A percentile compares a stretch with the other conserved stretches of the same genome.
Conservation (phyloP, 2,888 invertebrate genomes). For the Lamproptera curius region DNA sequence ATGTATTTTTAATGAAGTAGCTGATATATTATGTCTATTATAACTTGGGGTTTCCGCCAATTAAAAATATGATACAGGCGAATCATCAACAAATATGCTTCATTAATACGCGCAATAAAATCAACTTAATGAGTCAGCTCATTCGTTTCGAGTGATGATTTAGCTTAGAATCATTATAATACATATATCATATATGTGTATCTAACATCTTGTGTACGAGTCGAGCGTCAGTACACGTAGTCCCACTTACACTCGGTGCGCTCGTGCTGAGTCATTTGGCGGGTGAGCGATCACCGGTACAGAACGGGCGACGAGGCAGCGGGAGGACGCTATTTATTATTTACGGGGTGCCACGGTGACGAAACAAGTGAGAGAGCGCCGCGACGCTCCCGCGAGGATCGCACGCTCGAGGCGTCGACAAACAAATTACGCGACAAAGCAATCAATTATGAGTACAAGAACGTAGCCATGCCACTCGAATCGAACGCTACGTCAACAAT, state of each 20-base stretch:
- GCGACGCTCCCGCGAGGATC: constrained; percentile 62
- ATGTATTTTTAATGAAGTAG: too few species aligned
- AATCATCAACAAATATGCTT: too few species aligned
- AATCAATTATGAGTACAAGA: constrained; percentile 76
- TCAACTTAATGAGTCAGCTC: too few species aligned
- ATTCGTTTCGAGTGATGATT: not conserved
- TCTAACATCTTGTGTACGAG: not conserved
- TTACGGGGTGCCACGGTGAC: constrained; percentile 61
- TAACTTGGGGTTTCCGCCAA: too few species aligned
- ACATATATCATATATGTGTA: too few species aligned
- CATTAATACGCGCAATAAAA: not conserved
- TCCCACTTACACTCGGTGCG: not conserved
- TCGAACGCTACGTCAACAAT: constrained; percentile 74
- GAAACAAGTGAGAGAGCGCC: constrained; percentile 55
- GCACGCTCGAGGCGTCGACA: constrained; percentile 53
- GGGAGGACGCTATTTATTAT: constrained; percentile 61
- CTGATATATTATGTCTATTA: too few species aligned
- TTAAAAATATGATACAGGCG: not conserved
- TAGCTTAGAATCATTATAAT: not conserved
- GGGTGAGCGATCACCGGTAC: constrained; percentile 23
- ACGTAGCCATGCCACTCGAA: constrained; percentile 64
- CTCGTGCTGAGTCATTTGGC: constrained; percentile 41
- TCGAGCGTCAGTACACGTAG: constrained; percentile 1
- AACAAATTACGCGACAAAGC: constrained; percentile 78
- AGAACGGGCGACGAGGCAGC: constrained; percentile 27